phyloP scores from a whole-genome alignment of 2,888 invertebrate species.

The Campoplex capitator region DNA sequence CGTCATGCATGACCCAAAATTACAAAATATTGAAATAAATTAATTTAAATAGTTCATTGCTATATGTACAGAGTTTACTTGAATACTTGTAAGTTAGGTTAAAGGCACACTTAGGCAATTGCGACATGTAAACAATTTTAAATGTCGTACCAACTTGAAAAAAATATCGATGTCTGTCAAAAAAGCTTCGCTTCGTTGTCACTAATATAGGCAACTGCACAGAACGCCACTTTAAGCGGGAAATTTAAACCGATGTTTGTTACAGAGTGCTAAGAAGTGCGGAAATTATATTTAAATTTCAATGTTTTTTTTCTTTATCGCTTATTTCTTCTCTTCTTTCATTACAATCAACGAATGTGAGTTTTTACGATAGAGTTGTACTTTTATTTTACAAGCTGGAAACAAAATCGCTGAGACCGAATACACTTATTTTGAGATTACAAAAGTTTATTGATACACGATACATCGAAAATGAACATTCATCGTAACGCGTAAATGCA shows the following conservation, averaged over 20 bases:
- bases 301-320: background rate
- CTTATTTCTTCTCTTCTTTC: background rate
- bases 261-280: background rate
- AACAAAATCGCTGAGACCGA: background rate
- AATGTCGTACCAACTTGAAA: constrained; percentile 51
- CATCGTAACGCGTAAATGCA: constrained; percentile 33
- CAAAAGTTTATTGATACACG: constrained; percentile 52
- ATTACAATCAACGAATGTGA: background rate
- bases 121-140: constrained; percentile 50
- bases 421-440: constrained; percentile 20
- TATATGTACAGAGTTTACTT: background rate
- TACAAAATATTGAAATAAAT: background rate
- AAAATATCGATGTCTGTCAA: background rate
- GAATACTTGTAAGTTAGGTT: constrained; percentile 26
- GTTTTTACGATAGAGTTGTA: background rate
- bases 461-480: constrained; percentile 53
- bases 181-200: background rate
- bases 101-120: background rate
- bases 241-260: background rate
- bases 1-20: background rate
- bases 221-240: constrained; percentile 10
- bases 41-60: background rate
- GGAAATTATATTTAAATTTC: background rate
- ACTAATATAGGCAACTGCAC: background rate
- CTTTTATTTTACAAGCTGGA: background rate